A percentile compares a stretch with the other conserved stretches of the same genome.
Conservation (phyloP, 1,140 invertebrate genomes). For the Drosophila yakuba region DNA sequence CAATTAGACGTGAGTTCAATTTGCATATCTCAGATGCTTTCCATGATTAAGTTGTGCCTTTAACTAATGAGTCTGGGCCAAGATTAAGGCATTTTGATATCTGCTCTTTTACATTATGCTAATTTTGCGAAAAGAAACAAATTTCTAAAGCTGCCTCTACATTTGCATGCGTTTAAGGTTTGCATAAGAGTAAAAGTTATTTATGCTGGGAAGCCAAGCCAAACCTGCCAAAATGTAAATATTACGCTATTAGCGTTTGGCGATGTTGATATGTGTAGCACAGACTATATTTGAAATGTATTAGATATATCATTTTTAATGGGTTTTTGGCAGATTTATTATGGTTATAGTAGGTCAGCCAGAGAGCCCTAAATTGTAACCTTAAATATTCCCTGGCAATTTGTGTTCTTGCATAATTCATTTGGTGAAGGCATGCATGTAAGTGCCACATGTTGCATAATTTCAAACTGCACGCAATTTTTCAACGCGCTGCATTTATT, state of each 20-base stretch:
- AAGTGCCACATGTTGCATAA: slow-evolving; percentile 72
- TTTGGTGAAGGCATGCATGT: slow-evolving; percentile 41
- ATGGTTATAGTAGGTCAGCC: slow-evolving; percentile 12
- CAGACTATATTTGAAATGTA: neutral
- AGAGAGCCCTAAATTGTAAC: neutral
- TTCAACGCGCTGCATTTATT: slow-evolving; percentile 39
- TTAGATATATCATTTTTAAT: slow-evolving; percentile 35
- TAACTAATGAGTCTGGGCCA: slow-evolving; percentile 31
- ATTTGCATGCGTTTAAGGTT: slow-evolving; percentile 56
- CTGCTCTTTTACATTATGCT: slow-evolving; percentile 31
- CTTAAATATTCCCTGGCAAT: neutral
- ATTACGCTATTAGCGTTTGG: slow-evolving; percentile 23
- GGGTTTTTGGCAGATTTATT: slow-evolving; percentile 43
- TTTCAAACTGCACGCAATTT: slow-evolving; percentile 49
- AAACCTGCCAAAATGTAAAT: slow-evolving; percentile 13
- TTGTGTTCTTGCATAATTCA: slow-evolving; percentile 45
- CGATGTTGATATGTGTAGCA: slow-evolving; percentile 3
- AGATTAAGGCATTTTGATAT: slow-evolving; percentile 3
- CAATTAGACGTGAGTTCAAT: slow-evolving; percentile 22
- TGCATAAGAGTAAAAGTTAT: slow-evolving; percentile 80
- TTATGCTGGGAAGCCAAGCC: slow-evolving; percentile 43
- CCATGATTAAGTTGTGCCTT: slow-evolving; percentile 31
- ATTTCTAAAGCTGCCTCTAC: slow-evolving; percentile 63
- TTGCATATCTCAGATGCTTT: slow-evolving; percentile 37
- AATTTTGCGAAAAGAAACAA: slow-evolving; percentile 39